phyloP scores from a whole-genome alignment of 2,888 invertebrate genomes.

The Argyresthia albistria region DNA sequence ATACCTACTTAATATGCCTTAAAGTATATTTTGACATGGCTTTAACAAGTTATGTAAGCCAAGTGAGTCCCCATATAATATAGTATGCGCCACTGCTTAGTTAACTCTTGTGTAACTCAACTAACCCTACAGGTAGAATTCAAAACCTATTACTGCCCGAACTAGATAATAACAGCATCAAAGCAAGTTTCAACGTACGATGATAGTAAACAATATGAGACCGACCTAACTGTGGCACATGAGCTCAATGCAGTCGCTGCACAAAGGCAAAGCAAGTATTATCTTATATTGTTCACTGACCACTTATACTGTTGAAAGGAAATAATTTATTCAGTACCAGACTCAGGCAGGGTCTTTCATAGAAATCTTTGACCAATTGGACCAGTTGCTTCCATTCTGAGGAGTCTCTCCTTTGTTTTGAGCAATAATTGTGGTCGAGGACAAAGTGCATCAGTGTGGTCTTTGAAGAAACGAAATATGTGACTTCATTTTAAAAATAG shows the following conservation, averaged over 20 bases:
- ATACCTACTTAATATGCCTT: no score
- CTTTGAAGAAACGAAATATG: no score
- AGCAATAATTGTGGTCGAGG: no score
- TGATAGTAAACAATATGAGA: constrained; percentile 30
- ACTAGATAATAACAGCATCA: constrained; percentile 28
- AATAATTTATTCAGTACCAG: constrained; percentile 53
- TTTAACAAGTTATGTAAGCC: background rate
- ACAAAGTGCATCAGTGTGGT: no score
- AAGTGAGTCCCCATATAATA: no score
- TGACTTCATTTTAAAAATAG: no score
- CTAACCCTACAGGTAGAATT: constrained; percentile 10
- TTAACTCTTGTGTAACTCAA: constrained; percentile 2
- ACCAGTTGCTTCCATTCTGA: constrained; percentile 12
- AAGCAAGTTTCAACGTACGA: constrained; percentile 24
- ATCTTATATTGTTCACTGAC: constrained; percentile 51
- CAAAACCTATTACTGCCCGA: constrained; percentile 30
- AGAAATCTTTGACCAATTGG: constrained; percentile 18
- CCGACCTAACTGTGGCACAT: background rate
- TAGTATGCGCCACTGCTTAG: background rate
- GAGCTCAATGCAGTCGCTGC: constrained; percentile 34
- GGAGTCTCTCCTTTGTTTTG: background rate
- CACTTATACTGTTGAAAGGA: constrained; percentile 52
- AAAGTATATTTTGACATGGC: no score
- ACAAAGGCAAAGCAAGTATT: constrained; percentile 57
- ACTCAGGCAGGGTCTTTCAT: constrained; percentile 22